Conservation (phyloP, 2,113 vertebrate genomes). For the Rattus norvegicus region GRCr8 NC_086024.1:19024501-19025000, state of each 20-base stretch:
- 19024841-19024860: constrained; percentile 96
- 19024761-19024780: constrained; percentile 91
- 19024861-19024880: constrained; percentile 91
- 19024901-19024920: constrained; percentile 94
- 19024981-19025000: constrained; percentile 94
- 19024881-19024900: constrained; percentile 90
- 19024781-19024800: constrained; percentile 87
- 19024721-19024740: constrained; percentile 95
- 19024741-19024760: constrained; percentile 92
- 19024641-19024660: constrained; percentile 96
- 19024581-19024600: constrained; percentile 96
- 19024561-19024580: constrained; percentile 94
- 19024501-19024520: constrained; percentile 89
- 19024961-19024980: constrained; percentile 93
- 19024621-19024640: constrained; percentile 95
- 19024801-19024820: constrained; percentile 94
- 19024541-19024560: constrained; percentile 94
- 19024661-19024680: constrained; percentile 97
- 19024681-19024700: constrained; percentile 96
- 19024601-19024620: constrained; percentile 95
- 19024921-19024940: constrained; percentile 96
- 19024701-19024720: constrained; percentile 94
- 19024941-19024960: constrained; percentile 95
- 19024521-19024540: constrained; percentile 93
- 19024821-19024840: constrained; percentile 94